Evolutionary conservation across 2,113 vertebrate genomes (phyloP), one percentile per base, ranked within the genome.

Genomic region (Apus apus): DNA sequence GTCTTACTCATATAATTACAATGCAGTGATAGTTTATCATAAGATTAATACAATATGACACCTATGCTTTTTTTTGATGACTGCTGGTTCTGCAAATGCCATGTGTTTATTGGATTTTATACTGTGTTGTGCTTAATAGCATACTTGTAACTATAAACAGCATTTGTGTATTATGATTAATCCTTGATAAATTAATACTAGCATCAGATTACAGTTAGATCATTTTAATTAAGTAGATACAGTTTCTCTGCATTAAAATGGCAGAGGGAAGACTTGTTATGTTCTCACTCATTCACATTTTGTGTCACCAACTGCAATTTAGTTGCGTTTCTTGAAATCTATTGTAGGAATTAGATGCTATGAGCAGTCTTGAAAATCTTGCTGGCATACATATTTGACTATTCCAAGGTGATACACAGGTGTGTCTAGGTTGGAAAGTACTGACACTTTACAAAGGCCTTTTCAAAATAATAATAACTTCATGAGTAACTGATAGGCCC

Each of bases 1-100:
- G 11, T 88, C 68, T 78, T 90, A 48, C 68, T 94, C 89, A 89
- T 89, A 77, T 71, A 93, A 84, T 93, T 94, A 77, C 17, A 95
- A 81, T 66, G 34, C n/a, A 77, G 48, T 1, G 3, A 77, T 83
- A 85, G 62, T 94, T 94, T 82, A 83, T 94, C 66, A 48, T 57
- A 85, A 46, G 61, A 93, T 83, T 93, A 96, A 93, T 93, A 94
- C 94, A 95, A 72, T 94, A 72, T 46, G 87, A 77, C 83, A 66
- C 29, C 4, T 54, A 23, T 78, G 16, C 40, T 21, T 71, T 88
- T 88, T 91, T 92, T 68, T 82, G 23, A 53, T 93, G 64, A 13
- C 38, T 74, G 48, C 67, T 90, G 58, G 36, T 95, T 95, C 61
- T 94, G 56, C 62, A 96, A 95, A 84, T 91, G 82, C 62, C 60